Conservation (phyloP, 2,888 invertebrate genomes). For the Metallyticus violacea region DNA sequence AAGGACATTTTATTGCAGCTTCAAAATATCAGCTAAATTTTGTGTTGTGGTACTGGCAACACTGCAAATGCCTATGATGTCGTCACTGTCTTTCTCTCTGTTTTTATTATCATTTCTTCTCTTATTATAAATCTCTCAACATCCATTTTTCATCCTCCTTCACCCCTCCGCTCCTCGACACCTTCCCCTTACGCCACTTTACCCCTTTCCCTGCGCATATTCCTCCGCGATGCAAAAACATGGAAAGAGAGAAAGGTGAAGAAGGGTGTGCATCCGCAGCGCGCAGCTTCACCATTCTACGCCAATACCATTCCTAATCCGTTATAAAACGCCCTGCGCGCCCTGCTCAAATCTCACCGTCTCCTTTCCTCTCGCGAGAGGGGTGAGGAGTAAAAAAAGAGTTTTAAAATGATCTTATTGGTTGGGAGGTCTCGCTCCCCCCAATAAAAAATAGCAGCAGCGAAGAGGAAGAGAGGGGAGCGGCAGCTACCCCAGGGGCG, state of each 20-base stretch:
- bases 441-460: slow-evolving; percentile 30
- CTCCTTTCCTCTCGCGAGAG: background rate
- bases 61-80: too few species aligned
- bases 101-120: background rate
- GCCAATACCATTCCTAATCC: slow-evolving; percentile 29
- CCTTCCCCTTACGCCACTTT: background rate
- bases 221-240: background rate
- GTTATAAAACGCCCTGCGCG: slow-evolving; percentile 27
- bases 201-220: background rate
- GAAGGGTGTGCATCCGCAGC: slow-evolving; percentile 11
- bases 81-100: background rate
- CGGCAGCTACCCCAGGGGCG: background rate
- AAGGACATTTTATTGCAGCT: too few species aligned
- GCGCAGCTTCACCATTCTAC: background rate
- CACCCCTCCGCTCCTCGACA: background rate
- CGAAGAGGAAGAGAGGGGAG: slow-evolving; percentile 17
- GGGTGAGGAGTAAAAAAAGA: slow-evolving; percentile 17
- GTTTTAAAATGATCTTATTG: slow-evolving; percentile 32
- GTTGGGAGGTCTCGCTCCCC: slow-evolving; percentile 36
- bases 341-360: background rate
- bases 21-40: too few species aligned
- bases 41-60: too few species aligned
- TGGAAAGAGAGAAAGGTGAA: background rate
- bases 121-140: background rate
- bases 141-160: background rate